Evolutionary conservation across 2,888 invertebrate genomes (phyloP).

Genomic region (Galerucella pusilla): DNA sequence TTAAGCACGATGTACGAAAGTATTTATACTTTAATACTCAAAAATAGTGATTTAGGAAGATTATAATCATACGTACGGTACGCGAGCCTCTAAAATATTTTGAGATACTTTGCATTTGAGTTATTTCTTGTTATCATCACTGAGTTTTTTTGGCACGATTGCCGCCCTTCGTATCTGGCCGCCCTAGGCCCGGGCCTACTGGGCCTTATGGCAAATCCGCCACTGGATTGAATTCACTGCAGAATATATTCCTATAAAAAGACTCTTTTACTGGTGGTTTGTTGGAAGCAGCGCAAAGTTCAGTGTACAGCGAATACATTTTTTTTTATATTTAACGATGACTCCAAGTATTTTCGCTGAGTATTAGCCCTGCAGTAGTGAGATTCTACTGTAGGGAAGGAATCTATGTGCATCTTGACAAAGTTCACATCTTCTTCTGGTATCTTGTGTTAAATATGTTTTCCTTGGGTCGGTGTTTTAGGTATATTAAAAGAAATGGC

Average conservation of each 20-base stretch:
- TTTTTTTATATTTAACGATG: background rate
- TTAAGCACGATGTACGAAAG: too few species aligned
- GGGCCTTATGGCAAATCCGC: too few species aligned
- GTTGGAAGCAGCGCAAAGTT: background rate
- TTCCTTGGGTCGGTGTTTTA: background rate
- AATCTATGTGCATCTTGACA: background rate
- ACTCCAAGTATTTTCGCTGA: background rate
- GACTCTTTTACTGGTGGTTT: background rate
- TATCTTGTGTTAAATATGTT: background rate
- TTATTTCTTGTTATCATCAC: too few species aligned
- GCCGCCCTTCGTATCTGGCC: too few species aligned
- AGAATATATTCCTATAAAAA: slow-evolving; percentile 26
- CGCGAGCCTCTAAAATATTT: too few species aligned
- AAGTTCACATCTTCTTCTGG: background rate
- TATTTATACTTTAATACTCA: too few species aligned
- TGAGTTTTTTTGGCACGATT: too few species aligned
- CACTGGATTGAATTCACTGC: slow-evolving; percentile 17
- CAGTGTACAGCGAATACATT: background rate
- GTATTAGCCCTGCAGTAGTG: background rate
- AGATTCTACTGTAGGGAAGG: background rate
- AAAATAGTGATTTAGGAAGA: too few species aligned
- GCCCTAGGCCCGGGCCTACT: too few species aligned
- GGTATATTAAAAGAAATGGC: too few species aligned
- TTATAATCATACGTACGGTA: too few species aligned
- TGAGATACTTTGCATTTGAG: too few species aligned